phyloP scores from a whole-genome alignment of 2,888 invertebrate genomes.

The Argyresthia albistria region DNA sequence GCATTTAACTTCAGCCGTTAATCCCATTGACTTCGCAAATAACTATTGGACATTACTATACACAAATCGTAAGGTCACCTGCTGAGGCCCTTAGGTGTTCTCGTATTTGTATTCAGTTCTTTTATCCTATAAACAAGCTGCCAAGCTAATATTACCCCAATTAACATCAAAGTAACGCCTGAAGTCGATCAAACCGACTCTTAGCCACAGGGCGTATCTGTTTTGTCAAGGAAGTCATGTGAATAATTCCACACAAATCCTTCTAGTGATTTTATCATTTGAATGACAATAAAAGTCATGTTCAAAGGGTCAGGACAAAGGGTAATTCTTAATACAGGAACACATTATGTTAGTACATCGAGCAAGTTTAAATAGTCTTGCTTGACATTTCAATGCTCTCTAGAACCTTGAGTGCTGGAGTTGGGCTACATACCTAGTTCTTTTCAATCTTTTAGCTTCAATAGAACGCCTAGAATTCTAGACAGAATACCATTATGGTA shows the following conservation, averaged over 20 bases:
- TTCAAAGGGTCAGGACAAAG: conserved; percentile 40
- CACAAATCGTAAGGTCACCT: conserved; percentile 49
- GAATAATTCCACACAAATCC: conserved; percentile 64
- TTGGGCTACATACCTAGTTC: too few species aligned
- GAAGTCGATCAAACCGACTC: conserved; percentile 4
- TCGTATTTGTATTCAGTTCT: conserved; percentile 28
- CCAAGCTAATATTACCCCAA: conserved; percentile 19
- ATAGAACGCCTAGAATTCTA: too few species aligned
- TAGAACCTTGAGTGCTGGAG: neutral
- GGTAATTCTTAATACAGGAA: conserved; percentile 7
- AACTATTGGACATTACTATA: conserved; percentile 40
- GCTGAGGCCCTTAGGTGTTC: conserved; percentile 61
- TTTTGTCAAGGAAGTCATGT: conserved; percentile 58
- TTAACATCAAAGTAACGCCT: conserved; percentile 5
- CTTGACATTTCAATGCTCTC: neutral
- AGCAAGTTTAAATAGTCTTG: neutral
- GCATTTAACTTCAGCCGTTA: conserved; percentile 1
- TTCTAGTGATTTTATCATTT: conserved; percentile 68
- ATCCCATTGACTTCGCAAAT: conserved; percentile 17
- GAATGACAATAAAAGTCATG: conserved; percentile 62
- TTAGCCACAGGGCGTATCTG: conserved; percentile 70
- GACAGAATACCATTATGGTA: too few species aligned
- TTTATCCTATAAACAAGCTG: neutral
- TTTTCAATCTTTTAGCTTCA: too few species aligned
- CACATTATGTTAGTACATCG: conserved; percentile 10